Evolutionary conservation across 2,797 vertebrate genomes (phyloP).

Genomic region (Argyrosomus regius): DNA sequence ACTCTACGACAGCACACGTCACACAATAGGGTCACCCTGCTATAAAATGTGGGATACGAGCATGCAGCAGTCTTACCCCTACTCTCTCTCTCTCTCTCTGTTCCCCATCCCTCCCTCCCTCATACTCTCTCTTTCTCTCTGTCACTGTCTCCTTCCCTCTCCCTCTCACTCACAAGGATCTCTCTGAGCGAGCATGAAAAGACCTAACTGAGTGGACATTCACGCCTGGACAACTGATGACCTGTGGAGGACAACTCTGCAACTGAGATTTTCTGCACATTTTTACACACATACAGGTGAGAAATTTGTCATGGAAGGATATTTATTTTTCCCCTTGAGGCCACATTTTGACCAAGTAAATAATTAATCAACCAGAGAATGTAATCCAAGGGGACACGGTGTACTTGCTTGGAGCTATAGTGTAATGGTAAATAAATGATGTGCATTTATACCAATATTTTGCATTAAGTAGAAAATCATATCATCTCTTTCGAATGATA

Average conservation of each 20-base stretch:
- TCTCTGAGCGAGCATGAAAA: slow-evolving; percentile 67
- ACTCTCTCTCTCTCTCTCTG: slow-evolving; percentile 40
- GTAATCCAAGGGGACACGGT: neutral
- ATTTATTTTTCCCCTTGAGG: neutral
- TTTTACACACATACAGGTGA: slow-evolving; percentile 75
- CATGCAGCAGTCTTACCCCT: slow-evolving; percentile 64
- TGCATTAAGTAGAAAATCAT: neutral
- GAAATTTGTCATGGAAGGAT: slow-evolving; percentile 6
- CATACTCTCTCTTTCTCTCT: slow-evolving; percentile 30
- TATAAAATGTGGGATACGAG: slow-evolving; percentile 88
- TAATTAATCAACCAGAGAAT: neutral
- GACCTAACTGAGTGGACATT: slow-evolving; percentile 69
- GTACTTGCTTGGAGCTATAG: neutral
- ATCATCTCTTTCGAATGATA: neutral
- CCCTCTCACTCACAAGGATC: slow-evolving; percentile 58
- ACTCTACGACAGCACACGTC: slow-evolving; percentile 50
- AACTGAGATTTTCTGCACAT: slow-evolving; percentile 55
- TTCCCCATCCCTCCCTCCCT: slow-evolving; percentile 60
- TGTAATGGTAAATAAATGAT: neutral
- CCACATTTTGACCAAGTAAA: slow-evolving; percentile 3
- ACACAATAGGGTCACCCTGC: slow-evolving; percentile 74
- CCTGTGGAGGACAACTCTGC: slow-evolving; percentile 35
- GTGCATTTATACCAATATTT: neutral
- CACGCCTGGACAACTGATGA: slow-evolving; percentile 59
- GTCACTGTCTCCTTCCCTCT: slow-evolving; percentile 37